Evolutionary conservation across 2,888 invertebrate genomes (phyloP), one percentile per base, ranked within the genome.

Genomic region (Clostera curtula): DNA sequence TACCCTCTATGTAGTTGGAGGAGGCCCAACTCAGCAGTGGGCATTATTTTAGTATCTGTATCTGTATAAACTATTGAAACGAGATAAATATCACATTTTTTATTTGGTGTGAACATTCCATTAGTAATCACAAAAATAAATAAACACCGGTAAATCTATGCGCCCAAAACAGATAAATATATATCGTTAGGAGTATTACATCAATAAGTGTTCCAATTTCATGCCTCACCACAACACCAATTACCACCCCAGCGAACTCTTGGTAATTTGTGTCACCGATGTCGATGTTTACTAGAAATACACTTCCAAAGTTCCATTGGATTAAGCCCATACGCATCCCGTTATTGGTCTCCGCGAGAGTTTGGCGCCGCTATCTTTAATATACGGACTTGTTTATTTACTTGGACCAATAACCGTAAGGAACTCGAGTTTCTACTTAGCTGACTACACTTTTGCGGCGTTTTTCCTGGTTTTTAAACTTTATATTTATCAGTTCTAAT

Each of bases 221-320:
- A n/a, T 48, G 39, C 34, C 31, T 26, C 30, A 40, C 7, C 8
- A 23, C 14, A 10, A 5, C 10, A 14, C 23, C 4, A 17, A n/a
- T 12, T n/a, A 22, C 22, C 30, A 30, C 27, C 31, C 28, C 24
- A 42, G 43, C 41, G 37, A 45, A 46, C 53, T 44, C 45, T 51
- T n/a, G n/a, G n/a, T n/a, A 52, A 55, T 55, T 49, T 47, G 47
- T 38, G 41, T 46, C 41, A 39, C 40, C 38, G 33, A 43, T 54
- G 50, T 56, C 38, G 33, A 43, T 54, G 50, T 56, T 59, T 49
- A 51, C 53, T 36, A 36, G 36, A 27, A 43, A 38, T 34, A 38
- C 31, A 36, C 25, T 39, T 16, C 26, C 24, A 23, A 34, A 43
- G 29, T 33, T 24, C 22, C 27, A 36, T 27, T 10, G 28, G 31